Evolutionary conservation across 2,888 invertebrate genomes (phyloP).

Genomic region (Lepidocyrtoides sp.): DNA sequence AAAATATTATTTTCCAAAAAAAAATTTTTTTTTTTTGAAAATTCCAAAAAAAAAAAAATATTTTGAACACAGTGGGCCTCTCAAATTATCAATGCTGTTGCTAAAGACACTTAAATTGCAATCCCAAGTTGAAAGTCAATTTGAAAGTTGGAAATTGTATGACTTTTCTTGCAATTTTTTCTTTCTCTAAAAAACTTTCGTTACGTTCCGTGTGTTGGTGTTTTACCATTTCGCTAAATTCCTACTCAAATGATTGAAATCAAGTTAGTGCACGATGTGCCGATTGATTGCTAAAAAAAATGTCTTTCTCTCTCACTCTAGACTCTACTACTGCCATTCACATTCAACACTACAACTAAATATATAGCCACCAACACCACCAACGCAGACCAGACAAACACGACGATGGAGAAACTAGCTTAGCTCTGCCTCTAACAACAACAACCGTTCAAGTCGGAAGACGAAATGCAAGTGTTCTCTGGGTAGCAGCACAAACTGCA

Average conservation of each 20-base stretch:
- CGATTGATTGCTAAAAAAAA: conserved; percentile 28
- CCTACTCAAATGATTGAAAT: conserved; percentile 4
- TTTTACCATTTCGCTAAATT: not conserved
- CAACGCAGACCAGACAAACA: conserved; percentile 15
- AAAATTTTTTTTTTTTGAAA: no score
- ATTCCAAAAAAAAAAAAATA: no score
- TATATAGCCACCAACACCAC: not conserved
- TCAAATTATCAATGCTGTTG: no score
- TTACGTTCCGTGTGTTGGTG: not conserved
- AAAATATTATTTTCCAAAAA: no score
- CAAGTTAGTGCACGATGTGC: not conserved
- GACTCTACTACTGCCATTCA: not conserved
- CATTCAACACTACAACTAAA: not conserved
- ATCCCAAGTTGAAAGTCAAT: no score
- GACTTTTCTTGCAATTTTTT: no score
- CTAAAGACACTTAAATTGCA: no score
- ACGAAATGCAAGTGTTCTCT: conserved; percentile 77
- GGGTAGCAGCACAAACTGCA: conserved; percentile 39
- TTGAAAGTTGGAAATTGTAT: no score
- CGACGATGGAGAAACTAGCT: conserved; percentile 27
- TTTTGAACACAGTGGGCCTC: no score
- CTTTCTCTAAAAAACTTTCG: no score
- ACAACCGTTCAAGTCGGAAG: conserved; percentile 77
- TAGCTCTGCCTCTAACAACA: conserved; percentile 49
- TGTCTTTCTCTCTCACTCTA: not conserved